Evolutionary conservation across 2,797 vertebrate species (phyloP).

Genomic region (Thripadectes ignobilis): DNA sequence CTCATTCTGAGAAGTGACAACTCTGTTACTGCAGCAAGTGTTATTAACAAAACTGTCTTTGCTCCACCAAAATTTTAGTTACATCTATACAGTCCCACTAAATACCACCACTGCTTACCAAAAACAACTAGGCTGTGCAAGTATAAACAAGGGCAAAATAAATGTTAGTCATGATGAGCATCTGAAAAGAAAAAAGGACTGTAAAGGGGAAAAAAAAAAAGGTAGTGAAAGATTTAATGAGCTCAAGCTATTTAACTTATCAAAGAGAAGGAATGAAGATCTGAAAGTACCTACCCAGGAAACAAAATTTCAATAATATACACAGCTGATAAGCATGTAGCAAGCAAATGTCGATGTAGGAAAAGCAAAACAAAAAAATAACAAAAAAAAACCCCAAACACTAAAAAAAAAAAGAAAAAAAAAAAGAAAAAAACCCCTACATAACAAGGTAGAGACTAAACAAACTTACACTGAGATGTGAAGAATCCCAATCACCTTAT

Average conservation of each 20-base stretch:
- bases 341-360: neutral
- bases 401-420: neutral
- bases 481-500: neutral
- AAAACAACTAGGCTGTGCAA: slow-evolving; percentile 2
- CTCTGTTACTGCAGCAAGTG: neutral
- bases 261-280: slow-evolving; percentile 54
- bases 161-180: neutral
- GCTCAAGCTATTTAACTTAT: slow-evolving; percentile 60
- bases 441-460: neutral
- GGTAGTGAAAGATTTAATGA: slow-evolving; percentile 47
- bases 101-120: neutral
- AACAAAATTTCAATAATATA: slow-evolving; percentile 61
- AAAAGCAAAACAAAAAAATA: neutral
- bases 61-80: neutral
- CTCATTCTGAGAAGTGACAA: neutral
- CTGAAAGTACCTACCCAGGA: slow-evolving; percentile 20
- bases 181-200: slow-evolving; percentile 22
- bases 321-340: slow-evolving; percentile 33
- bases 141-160: slow-evolving; percentile 32
- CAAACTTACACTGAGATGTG: neutral
- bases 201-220: neutral
- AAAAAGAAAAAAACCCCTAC: neutral
- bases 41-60: neutral
- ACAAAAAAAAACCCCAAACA: too few relatives aligned
- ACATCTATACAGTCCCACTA: neutral